Conservation (phyloP, 2,113 vertebrate species). For the Gallinago media region DNA sequence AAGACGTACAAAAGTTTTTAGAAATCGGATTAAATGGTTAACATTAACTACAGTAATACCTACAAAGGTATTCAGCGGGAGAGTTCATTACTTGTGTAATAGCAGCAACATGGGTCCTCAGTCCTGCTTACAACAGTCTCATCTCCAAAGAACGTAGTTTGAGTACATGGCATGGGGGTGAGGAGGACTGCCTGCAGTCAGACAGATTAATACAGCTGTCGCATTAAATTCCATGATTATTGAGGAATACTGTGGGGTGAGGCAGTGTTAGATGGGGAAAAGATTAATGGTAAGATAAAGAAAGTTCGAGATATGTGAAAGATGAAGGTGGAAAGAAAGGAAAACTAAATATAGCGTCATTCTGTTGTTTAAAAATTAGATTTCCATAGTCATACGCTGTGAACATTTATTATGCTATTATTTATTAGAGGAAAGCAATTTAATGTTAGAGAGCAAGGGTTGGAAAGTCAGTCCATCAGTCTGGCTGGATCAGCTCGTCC, state of each 20-base stretch:
- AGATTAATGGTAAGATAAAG: neutral
- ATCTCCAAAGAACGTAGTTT: fast-evolving
- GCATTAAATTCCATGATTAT: fast-evolving
- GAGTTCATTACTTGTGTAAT: neutral
- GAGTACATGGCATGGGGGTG: neutral
- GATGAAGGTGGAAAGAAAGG: neutral
- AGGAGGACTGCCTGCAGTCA: neutral
- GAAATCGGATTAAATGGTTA: neutral
- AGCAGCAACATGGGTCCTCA: neutral
- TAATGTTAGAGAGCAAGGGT: fast-evolving
- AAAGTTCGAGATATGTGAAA: neutral
- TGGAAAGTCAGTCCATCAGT: fast-evolving
- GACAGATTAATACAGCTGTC: neutral
- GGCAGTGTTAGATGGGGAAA: neutral
- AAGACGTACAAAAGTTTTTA: neutral
- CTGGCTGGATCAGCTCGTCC: fast-evolving
- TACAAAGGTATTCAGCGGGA: neutral
- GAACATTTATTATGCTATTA: neutral
- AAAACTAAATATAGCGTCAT: neutral
- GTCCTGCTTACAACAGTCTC: neutral
- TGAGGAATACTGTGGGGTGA: neutral
- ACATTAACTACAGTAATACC: neutral
- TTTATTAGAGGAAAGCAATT: neutral
- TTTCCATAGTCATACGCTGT: fast-evolving
- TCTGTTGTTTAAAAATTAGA: neutral